These are phyloP conservation scores for Machimus atricapillus DNA, from an alignment of 2,888 invertebrate genomes.

Conservation along the genomic window DNA sequence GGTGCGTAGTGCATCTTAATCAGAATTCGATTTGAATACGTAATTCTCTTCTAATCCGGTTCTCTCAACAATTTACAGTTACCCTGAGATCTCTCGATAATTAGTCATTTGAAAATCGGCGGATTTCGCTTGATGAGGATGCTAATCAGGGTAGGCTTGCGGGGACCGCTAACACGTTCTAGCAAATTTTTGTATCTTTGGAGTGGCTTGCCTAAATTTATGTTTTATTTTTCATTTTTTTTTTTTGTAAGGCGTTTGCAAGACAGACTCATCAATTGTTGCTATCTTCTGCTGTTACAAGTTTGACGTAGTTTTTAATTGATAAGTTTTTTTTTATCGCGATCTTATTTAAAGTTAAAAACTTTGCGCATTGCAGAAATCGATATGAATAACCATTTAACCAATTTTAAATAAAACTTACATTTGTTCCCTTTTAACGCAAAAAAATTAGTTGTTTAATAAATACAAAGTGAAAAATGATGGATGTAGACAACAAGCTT, in stretches of 20 bases:
- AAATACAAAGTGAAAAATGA: too few species aligned
- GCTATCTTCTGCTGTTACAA: too few species aligned
- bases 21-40: conserved; percentile 23
- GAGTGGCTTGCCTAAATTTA: neutral
- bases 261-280: too few species aligned
- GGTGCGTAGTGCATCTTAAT: neutral
- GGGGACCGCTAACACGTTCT: neutral
- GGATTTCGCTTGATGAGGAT: neutral
- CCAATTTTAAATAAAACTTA: too few species aligned
- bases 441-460: too few species aligned
- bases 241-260: neutral
- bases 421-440: too few species aligned
- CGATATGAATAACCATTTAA: too few species aligned
- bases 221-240: neutral
- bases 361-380: too few species aligned
- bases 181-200: neutral
- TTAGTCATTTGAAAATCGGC: neutral
- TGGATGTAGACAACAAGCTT: too few species aligned
- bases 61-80: conserved; percentile 16
- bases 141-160: neutral
- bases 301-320: too few species aligned
- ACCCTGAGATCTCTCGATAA: neutral
- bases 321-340: too few species aligned
- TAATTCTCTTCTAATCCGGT: neutral
- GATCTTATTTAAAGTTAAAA: too few species aligned